phyloP scores from a whole-genome alignment of 2,797 vertebrate species.

The Malacoraja senta region DNA sequence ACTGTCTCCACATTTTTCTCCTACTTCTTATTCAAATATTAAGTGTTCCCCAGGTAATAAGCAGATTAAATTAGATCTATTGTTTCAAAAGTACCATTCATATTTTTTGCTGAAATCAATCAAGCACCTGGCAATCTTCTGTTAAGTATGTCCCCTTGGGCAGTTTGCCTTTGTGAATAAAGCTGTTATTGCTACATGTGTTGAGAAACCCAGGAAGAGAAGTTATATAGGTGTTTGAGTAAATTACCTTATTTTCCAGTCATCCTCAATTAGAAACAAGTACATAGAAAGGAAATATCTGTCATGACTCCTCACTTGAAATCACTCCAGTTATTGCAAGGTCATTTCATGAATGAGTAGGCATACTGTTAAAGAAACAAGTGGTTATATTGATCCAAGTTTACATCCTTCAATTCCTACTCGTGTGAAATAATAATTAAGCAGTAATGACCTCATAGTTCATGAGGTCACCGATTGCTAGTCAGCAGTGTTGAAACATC shows the following conservation, averaged over 20 bases:
- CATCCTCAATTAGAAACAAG: not conserved
- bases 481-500: not conserved
- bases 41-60: not conserved
- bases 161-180: not conserved
- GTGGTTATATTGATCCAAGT: not conserved
- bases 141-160: not conserved
- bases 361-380: not conserved
- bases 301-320: not conserved
- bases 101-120: not conserved
- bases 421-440: not conserved
- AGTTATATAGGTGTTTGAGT: not conserved
- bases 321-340: not conserved
- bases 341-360: not conserved
- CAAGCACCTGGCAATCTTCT: not conserved
- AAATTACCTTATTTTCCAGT: not conserved
- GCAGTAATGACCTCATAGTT: not conserved
- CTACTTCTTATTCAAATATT: not conserved
- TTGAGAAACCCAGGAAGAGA: not conserved
- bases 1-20: not conserved
- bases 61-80: not conserved
- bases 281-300: not conserved
- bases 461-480: not conserved
- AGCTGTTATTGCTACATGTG: not conserved
- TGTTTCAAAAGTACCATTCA: not conserved
- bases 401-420: not conserved